Conservation (phyloP, 2,797 vertebrate genomes). For the Vireo griseus region DNA sequence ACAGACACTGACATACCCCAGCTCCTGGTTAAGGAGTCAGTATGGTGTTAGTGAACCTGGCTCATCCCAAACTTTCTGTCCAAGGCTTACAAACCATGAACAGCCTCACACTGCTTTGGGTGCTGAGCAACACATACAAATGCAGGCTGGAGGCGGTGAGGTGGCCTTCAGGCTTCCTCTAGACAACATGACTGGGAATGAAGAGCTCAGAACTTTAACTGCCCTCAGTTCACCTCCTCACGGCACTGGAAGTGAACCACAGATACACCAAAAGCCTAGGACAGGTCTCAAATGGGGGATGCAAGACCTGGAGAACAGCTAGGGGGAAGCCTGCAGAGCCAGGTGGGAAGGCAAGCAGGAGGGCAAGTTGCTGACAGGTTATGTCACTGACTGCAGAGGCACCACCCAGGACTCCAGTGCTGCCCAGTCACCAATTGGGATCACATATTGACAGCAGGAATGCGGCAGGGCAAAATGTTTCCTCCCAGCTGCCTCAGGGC, state of each 20-base stretch:
- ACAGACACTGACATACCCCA: accelerated
- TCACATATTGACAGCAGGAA: not conserved
- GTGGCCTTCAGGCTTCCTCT: not conserved
- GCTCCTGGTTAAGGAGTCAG: not conserved
- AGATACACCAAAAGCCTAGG: not conserved
- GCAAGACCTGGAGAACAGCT: accelerated
- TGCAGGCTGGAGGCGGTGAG: not conserved
- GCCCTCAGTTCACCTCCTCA: not conserved
- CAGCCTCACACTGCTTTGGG: not conserved
- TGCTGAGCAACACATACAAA: not conserved
- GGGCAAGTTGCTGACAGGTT: not conserved
- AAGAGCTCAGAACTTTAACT: not conserved
- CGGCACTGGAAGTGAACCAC: not conserved
- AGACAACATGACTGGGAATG: not conserved
- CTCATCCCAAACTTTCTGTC: not conserved
- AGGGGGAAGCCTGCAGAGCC: not conserved
- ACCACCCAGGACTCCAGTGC: not conserved
- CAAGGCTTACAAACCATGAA: not conserved
- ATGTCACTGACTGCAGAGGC: not conserved
- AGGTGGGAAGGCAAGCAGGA: not conserved
- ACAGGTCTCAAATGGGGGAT: not conserved
- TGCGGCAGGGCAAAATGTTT: not conserved
- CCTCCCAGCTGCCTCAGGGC: not conserved
- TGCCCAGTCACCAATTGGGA: not conserved
- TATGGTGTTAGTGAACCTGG: not conserved